These are phyloP conservation scores for Penaeus chinensis DNA, from an alignment of 1,140 invertebrate species.

Conservation along the genomic window DNA sequence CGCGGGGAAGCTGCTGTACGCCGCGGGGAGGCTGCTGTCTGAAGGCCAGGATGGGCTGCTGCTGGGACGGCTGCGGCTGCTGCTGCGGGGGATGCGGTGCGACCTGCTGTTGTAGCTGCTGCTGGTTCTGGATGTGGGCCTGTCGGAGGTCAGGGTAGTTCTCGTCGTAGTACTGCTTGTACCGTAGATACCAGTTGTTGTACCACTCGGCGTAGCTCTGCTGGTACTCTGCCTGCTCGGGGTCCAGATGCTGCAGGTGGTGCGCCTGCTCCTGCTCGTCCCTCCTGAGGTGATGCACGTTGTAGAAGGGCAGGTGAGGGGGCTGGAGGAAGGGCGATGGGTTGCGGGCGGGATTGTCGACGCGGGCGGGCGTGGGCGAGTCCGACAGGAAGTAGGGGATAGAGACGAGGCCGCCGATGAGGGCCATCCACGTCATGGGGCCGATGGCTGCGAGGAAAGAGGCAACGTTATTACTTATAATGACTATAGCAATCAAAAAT, in stretches of 20 bases:
- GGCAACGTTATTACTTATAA: background rate
- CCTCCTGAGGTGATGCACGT: slow-evolving; percentile 29
- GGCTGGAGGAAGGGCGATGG: slow-evolving; percentile 27
- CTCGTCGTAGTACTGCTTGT: slow-evolving; percentile 52
- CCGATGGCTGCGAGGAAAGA: slow-evolving; percentile 43
- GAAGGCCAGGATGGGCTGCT: slow-evolving; percentile 26
- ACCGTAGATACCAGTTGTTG: slow-evolving; percentile 47
- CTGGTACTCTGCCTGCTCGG: slow-evolving; percentile 35
- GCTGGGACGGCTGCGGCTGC: no score
- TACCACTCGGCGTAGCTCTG: slow-evolving; percentile 59
- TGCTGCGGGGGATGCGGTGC: background rate
- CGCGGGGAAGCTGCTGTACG: no score
- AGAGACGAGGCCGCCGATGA: slow-evolving; percentile 46
- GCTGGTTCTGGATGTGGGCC: background rate
- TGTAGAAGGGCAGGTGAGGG: slow-evolving; percentile 17
- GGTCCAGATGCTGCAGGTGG: slow-evolving; percentile 23
- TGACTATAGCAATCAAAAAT: no score
- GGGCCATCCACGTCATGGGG: slow-evolving; percentile 51
- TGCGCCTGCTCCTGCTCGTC: slow-evolving; percentile 18
- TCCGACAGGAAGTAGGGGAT: slow-evolving; percentile 52
- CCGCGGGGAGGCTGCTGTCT: slow-evolving; percentile 19
- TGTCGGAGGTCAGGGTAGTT: slow-evolving; percentile 29
- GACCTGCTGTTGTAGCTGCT: background rate
- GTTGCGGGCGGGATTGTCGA: slow-evolving; percentile 10
- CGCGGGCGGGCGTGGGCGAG: slow-evolving; percentile 3